Evolutionary conservation across 1,140 invertebrate species (phyloP).

Genomic region (Drosophila parvula): DNA sequence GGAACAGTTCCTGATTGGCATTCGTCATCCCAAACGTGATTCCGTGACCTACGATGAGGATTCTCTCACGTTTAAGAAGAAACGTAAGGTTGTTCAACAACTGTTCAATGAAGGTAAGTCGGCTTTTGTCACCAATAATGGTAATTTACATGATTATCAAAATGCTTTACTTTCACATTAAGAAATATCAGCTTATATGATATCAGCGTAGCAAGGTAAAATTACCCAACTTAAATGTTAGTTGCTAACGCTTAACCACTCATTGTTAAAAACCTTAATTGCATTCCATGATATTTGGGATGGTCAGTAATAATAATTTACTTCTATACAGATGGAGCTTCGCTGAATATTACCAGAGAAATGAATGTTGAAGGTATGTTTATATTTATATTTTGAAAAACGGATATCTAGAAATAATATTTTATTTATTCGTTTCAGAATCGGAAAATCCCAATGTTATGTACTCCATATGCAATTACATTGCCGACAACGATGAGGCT

Average conservation of each 20-base stretch:
- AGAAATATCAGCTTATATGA: constrained; percentile 78
- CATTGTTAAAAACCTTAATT: constrained; percentile 42
- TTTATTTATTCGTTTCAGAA: constrained; percentile 66
- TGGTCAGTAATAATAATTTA: not conserved
- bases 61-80: constrained; percentile 86
- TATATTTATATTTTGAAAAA: not conserved
- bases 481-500: constrained; percentile 94
- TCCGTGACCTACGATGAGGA: constrained; percentile 83
- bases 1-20: constrained; percentile 86
- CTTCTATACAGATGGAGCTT: constrained; percentile 70
- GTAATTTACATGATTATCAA: constrained; percentile 27
- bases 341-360: constrained; percentile 79
- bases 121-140: not conserved
- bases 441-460: constrained; percentile 90
- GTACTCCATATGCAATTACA: constrained; percentile 93
- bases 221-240: constrained; percentile 56
- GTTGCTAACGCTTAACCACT: constrained; percentile 70
- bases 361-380: constrained; percentile 75
- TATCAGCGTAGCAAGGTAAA: constrained; percentile 82
- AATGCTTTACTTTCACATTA: constrained; percentile 51
- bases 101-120: constrained; percentile 86
- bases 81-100: constrained; percentile 86
- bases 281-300: not conserved
- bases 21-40: constrained; percentile 83
- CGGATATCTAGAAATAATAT: not conserved